Conservation (phyloP, 2,113 vertebrate genomes). For the Tachysurus fulvidraco region DNA sequence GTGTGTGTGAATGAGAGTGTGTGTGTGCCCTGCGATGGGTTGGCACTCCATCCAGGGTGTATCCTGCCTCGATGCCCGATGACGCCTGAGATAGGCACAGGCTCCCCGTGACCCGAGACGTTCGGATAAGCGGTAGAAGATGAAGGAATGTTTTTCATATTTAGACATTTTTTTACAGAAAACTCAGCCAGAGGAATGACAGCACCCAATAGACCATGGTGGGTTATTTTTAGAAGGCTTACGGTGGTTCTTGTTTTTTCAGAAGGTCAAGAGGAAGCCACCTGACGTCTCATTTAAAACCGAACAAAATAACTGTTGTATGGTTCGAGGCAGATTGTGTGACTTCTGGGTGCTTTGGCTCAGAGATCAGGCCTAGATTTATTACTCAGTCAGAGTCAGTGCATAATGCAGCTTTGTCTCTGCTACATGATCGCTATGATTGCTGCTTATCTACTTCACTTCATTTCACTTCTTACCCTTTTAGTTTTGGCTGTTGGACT, state of each 20-base stretch:
- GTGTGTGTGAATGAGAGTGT: no score
- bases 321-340: constrained; percentile 2
- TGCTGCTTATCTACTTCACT: constrained; percentile 28
- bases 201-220: not conserved
- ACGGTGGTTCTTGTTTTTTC: not conserved
- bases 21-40: no score
- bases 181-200: not conserved
- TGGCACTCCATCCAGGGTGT: no score
- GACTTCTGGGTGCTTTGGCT: not conserved
- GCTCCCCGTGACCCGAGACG: no score
- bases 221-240: constrained; percentile 20
- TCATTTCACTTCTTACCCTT: constrained; percentile 44
- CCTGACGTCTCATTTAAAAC: not conserved
- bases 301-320: constrained; percentile 14
- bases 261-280: not conserved
- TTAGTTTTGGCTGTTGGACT: constrained; percentile 10
- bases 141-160: no score
- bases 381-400: not conserved
- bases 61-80: no score
- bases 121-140: no score
- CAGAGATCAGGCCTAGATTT: not conserved
- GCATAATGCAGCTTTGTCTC: not conserved
- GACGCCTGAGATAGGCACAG: no score
- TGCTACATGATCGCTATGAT: not conserved
- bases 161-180: not conserved